Conservation (phyloP, 2,888 invertebrate genomes). For the Zeuzera pyrina region DNA sequence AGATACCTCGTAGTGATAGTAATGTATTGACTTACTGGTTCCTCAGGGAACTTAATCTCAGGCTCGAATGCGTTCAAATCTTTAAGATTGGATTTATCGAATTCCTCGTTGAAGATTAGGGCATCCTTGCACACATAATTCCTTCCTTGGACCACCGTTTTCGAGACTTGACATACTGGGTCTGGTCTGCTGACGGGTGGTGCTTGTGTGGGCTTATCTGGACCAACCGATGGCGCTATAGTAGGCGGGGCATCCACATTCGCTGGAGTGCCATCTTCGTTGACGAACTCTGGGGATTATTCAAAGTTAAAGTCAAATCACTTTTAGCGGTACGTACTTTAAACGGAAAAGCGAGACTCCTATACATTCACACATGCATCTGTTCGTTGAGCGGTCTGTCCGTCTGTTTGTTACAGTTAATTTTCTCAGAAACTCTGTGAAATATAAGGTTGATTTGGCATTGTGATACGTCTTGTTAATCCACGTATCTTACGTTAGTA, state of each 20-base stretch:
- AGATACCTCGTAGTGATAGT: background rate
- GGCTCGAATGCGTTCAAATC: constrained; percentile 59
- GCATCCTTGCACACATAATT: constrained; percentile 58
- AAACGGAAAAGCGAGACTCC: no score
- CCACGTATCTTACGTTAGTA: no score
- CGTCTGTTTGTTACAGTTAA: no score
- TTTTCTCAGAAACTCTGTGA: no score
- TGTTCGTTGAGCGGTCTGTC: no score
- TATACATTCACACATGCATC: no score
- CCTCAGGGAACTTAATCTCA: constrained; percentile 69
- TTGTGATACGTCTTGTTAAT: no score
- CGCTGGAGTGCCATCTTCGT: constrained; percentile 38
- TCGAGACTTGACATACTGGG: constrained; percentile 28
- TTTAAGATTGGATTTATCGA: constrained; percentile 39
- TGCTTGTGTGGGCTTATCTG: constrained; percentile 4
- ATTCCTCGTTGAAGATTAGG: constrained; percentile 76
- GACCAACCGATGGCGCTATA: constrained; percentile 11
- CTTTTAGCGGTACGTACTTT: no score
- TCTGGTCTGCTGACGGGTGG: constrained; percentile 13
- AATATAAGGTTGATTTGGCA: no score
- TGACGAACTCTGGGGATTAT: constrained; percentile 40
- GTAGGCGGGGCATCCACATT: constrained; percentile 8
- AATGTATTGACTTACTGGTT: constrained; percentile 69
- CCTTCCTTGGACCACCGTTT: constrained; percentile 33
- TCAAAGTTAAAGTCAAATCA: background rate